Conservation (phyloP, 2,888 invertebrate species). For the Camponotus fellah region DNA sequence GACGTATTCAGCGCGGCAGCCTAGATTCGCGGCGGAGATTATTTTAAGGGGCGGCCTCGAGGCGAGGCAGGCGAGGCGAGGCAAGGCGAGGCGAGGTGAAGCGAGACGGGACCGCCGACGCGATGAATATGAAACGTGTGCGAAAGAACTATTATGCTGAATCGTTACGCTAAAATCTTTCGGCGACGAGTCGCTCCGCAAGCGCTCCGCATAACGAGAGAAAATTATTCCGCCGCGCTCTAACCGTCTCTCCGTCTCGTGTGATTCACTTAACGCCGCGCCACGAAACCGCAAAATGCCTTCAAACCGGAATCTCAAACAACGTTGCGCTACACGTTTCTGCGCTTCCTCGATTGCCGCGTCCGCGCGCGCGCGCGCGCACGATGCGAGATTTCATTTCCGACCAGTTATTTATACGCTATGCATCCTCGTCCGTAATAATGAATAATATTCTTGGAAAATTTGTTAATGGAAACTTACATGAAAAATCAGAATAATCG, state of each 20-base stretch:
- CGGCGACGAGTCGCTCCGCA: conserved; percentile 10
- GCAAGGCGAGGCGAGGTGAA: no score
- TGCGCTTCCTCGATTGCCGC: neutral
- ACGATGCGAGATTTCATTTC: neutral
- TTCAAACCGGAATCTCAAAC: conserved; percentile 60
- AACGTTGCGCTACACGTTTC: conserved; percentile 19
- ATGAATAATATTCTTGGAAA: neutral
- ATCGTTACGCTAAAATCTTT: conserved; percentile 58
- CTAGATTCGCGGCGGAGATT: conserved; percentile 45
- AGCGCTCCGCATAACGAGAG: conserved; percentile 61
- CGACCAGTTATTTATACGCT: neutral
- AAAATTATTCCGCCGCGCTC: conserved; percentile 57
- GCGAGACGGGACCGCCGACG: conserved; percentile 1
- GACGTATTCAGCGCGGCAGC: conserved; percentile 41
- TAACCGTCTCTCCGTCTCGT: neutral
- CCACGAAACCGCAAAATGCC: conserved; percentile 59
- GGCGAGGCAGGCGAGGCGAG: neutral
- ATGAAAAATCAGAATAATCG: neutral
- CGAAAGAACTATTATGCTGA: conserved; percentile 45
- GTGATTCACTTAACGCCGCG: conserved; percentile 62
- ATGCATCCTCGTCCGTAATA: neutral
- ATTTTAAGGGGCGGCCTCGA: conserved; percentile 53
- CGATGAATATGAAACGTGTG: conserved; percentile 61
- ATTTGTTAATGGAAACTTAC: neutral
- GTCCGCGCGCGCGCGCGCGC: no score